These are phyloP conservation scores for Spodoptera picta DNA, from an alignment of 2,888 invertebrate genomes.

Conservation along the genomic window DNA sequence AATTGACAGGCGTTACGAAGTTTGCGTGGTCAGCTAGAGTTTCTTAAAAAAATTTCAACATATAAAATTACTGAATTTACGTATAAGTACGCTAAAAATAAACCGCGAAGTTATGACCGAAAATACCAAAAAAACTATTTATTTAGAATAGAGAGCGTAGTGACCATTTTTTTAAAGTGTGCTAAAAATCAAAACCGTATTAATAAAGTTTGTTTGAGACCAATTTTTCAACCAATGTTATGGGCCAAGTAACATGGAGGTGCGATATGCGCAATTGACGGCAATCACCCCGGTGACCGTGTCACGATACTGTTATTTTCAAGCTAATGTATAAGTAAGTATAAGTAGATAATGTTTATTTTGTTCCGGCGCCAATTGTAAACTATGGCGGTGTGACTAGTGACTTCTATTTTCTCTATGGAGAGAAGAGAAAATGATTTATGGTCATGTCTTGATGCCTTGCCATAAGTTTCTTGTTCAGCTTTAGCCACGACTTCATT, in stretches of 20 bases:
- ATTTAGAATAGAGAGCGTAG: too few species aligned
- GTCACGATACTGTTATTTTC: constrained; percentile 33
- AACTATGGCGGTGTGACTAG: background rate
- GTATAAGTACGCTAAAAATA: too few species aligned
- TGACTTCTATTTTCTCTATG: background rate
- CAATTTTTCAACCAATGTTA: background rate
- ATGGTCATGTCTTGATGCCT: background rate
- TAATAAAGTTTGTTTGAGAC: too few species aligned
- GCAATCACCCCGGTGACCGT: constrained; percentile 36
- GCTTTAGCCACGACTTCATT: too few species aligned
- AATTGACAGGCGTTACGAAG: too few species aligned
- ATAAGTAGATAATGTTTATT: constrained; percentile 35
- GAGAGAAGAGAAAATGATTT: background rate
- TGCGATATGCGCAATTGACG: constrained; percentile 4
- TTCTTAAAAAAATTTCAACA: too few species aligned
- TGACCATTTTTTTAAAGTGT: too few species aligned
- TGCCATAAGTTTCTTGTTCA: background rate
- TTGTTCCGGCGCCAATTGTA: constrained; percentile 8
- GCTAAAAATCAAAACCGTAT: too few species aligned
- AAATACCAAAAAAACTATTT: too few species aligned
- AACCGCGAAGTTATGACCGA: too few species aligned
- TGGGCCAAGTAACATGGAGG: background rate
- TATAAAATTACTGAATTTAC: too few species aligned
- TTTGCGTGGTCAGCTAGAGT: too few species aligned
- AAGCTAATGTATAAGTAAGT: constrained; percentile 10